A percentile compares a stretch with the other conserved stretches of the same genome.
Conservation (phyloP, 2,113 vertebrate genomes). For the Myrmecobius fasciatus region DNA sequence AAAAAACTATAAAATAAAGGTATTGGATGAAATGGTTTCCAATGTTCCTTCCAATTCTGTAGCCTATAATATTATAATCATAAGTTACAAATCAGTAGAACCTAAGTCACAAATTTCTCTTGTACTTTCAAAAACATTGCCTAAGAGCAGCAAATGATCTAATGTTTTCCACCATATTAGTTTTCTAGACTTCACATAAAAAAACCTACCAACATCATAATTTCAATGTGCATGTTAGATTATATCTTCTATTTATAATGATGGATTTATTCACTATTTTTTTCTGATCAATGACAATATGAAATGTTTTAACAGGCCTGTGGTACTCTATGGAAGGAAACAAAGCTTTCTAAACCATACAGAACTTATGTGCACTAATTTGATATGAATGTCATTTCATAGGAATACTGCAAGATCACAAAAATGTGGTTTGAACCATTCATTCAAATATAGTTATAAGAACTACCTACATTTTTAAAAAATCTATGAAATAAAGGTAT, state of each 20-base stretch:
- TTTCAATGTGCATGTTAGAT: neutral
- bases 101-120: neutral
- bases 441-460: neutral
- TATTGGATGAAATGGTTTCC: neutral
- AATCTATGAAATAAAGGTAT: neutral
- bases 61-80: neutral
- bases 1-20: neutral
- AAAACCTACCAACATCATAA: neutral
- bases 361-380: neutral
- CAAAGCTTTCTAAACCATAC: neutral
- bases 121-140: neutral
- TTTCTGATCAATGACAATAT: slow-evolving; percentile 5
- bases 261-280: neutral
- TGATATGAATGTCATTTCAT: neutral
- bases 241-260: neutral
- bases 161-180: neutral
- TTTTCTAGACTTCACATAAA: neutral
- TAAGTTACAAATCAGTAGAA: neutral
- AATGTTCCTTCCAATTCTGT: neutral
- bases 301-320: neutral
- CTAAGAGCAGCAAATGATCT: neutral
- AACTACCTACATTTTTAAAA: neutral
- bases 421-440: neutral
- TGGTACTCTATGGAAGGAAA: slow-evolving; percentile 12
- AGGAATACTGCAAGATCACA: neutral